Evolutionary conservation across 2,113 vertebrate genomes (phyloP).

Genomic region (Pavo muticus): DNA sequence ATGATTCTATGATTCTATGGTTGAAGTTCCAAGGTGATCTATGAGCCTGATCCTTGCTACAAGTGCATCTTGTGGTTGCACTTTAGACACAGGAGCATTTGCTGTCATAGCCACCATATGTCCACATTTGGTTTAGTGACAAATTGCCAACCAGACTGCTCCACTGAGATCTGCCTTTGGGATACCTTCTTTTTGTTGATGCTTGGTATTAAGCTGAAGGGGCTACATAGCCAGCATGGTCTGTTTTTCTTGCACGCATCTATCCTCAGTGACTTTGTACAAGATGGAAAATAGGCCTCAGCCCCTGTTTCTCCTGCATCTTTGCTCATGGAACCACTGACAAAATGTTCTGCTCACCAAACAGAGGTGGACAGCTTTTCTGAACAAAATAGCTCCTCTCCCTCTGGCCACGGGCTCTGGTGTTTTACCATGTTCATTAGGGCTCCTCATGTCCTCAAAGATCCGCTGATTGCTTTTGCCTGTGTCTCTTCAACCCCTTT

Average conservation of each 20-base stretch:
- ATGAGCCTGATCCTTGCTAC: not conserved
- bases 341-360: not conserved
- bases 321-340: not conserved
- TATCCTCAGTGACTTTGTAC: not conserved
- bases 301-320: not conserved
- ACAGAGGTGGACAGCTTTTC: not conserved
- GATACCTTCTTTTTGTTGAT: not conserved
- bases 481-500: not conserved
- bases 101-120: rapidly evolving
- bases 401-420: not conserved
- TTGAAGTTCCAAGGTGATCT: not conserved
- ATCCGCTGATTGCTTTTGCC: not conserved
- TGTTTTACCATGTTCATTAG: not conserved
- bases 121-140: not conserved
- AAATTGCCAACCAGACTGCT: not conserved
- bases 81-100: not conserved
- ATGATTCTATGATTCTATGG: too few species aligned
- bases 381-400: not conserved
- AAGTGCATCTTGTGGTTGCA: rapidly evolving
- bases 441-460: not conserved
- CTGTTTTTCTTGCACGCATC: not conserved
- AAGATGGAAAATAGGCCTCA: not conserved
- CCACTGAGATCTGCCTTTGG: not conserved
- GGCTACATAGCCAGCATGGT: rapidly evolving
- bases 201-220: not conserved